These are phyloP conservation scores for Etheostoma cragini DNA, from an alignment of 2,113 vertebrate genomes.

Conservation along the genomic window DNA sequence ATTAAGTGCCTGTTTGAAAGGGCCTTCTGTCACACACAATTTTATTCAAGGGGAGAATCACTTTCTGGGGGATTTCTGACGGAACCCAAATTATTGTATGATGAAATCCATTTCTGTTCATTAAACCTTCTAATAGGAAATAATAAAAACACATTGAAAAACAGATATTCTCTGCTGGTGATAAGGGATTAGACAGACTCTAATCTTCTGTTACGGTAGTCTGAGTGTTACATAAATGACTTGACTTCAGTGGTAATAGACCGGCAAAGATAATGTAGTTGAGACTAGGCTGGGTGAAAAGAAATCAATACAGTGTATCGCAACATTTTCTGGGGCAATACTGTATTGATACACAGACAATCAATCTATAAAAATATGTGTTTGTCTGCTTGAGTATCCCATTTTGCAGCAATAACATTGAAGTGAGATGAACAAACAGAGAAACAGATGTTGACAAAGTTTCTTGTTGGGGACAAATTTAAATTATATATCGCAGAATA, in stretches of 20 bases:
- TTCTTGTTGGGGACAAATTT: no score
- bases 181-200: conserved; percentile 14
- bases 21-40: neutral
- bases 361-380: no score
- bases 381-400: no score
- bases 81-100: neutral
- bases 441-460: no score
- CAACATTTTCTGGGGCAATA: no score
- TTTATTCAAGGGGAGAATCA: neutral
- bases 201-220: conserved; percentile 4
- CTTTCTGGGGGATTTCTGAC: neutral
- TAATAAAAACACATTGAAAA: neutral
- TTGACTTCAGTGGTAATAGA: neutral
- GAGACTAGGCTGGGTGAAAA: neutral
- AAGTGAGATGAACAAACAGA: no score
- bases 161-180: neutral
- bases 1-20: no score
- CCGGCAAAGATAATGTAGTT: conserved; percentile 17
- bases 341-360: no score
- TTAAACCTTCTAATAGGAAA: conserved; percentile 8
- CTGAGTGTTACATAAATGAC: neutral
- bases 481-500: no score
- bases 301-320: no score
- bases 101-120: neutral
- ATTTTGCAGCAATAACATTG: no score